Evolutionary conservation across 1,140 invertebrate species (phyloP).

Genomic region (Olivierus martensii): DNA sequence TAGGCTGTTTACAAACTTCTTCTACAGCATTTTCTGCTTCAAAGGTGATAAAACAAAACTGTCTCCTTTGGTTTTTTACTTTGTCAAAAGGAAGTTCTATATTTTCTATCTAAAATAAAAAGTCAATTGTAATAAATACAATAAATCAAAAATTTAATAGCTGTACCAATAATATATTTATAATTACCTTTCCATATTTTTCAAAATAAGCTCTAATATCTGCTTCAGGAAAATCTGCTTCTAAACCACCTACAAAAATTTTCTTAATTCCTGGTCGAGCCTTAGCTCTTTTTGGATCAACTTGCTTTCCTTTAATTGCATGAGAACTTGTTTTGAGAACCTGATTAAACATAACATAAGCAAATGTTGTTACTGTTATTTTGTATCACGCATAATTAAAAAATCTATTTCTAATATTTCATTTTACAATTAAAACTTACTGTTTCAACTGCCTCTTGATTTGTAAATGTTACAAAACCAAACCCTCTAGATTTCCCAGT

Average conservation of each 20-base stretch:
- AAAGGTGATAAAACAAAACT: slow-evolving; percentile 90
- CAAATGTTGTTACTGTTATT: not conserved
- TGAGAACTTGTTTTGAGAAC: slow-evolving; percentile 61
- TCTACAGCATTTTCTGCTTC: slow-evolving; percentile 85
- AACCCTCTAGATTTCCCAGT: slow-evolving; percentile 82
- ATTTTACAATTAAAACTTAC: slow-evolving; percentile 33
- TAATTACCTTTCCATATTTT: slow-evolving; percentile 78
- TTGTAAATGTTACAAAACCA: slow-evolving; percentile 87
- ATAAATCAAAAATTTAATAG: too few relatives aligned
- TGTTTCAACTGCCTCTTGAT: slow-evolving; percentile 75
- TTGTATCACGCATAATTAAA: not conserved
- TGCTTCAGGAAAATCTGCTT: slow-evolving; percentile 75
- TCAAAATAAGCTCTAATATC: slow-evolving; percentile 83
- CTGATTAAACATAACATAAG: slow-evolving; percentile 24
- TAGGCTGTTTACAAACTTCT: slow-evolving; percentile 73
- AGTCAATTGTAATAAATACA: too few relatives aligned
- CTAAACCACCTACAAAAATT: slow-evolving; percentile 87
- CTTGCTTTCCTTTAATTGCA: slow-evolving; percentile 82
- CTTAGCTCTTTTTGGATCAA: slow-evolving; percentile 89
- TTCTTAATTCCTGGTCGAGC: slow-evolving; percentile 65
- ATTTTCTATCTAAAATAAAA: slow-evolving; percentile 58
- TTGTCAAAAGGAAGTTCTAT: slow-evolving; percentile 94
- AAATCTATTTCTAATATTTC: not conserved
- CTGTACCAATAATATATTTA: too few relatives aligned
- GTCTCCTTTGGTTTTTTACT: slow-evolving; percentile 86